Base-by-base conservation (phyloP, 2,888 invertebrate genomes). In the Camptogramma bilineatum region DNA sequence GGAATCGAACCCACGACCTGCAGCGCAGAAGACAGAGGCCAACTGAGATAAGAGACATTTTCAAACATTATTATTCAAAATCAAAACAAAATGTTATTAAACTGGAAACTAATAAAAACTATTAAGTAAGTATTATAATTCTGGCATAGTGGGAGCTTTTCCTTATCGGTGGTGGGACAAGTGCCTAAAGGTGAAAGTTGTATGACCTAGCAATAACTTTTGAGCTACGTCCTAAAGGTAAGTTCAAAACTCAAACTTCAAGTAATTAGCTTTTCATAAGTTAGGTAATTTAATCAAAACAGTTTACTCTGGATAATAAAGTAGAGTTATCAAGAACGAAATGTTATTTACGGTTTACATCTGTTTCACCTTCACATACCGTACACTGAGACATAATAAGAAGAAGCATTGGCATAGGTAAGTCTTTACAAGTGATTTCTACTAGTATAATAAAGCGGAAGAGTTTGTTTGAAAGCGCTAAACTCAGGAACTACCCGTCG, bases 221-320 rank as follows among this genome's bases (percentile, higher is more conserved):
- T 16, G 9, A 50, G 51, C 28, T 28, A 28, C 5, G 28, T 46
- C 24, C 7, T 34, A 54, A 46, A 52, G 52, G 52, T 53, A 73
- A 70, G 52, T 73, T 69, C 52, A 17, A 47, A 68, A 68, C 68
- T 75, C 70, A 69, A 72, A 71, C 70, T 69, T 61, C 52, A 72
- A 72, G 74, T 76, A 77, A 78, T 76, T 74, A 76, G 71, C 73
- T 69, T 64, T 67, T 71, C 60, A 68, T 60, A 66, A 68, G 70
- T 68, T 44, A 7, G 55, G 19, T 67, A 62, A 78, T 73, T 78
- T 68, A 73, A 78, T 78, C 76, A 70, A 73, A 55, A 71, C 70
- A 70, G 69, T 62, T 70, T 71, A 70, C 73, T 66, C 67, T 54
- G 61, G 63, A 69, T 74, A 72, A 73, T 78, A 68, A 73, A 74